phyloP scores from a whole-genome alignment of 2,888 invertebrate genomes.

The Linnaemya tessellans region DNA sequence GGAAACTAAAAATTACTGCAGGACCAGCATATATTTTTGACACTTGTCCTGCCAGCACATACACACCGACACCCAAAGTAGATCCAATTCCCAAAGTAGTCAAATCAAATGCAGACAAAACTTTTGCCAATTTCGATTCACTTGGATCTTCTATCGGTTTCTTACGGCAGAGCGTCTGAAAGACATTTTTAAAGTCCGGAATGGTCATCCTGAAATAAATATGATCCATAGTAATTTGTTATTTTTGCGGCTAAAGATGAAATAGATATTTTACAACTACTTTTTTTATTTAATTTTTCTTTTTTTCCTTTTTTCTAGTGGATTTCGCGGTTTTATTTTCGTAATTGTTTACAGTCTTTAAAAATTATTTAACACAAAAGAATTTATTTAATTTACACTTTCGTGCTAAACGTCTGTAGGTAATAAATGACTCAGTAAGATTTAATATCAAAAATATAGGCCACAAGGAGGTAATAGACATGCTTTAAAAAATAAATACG shows the following conservation, averaged over 20 bases:
- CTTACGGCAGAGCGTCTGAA: constrained; percentile 82
- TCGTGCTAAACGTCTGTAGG: constrained; percentile 39
- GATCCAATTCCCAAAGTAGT: constrained; percentile 92
- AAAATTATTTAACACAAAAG: constrained; percentile 25
- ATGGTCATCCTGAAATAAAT: constrained; percentile 76
- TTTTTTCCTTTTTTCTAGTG: neutral
- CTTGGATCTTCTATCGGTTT: constrained; percentile 82
- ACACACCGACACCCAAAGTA: constrained; percentile 95
- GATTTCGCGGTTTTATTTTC: constrained; percentile 45
- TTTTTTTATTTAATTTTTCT: neutral
- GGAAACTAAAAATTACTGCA: constrained; percentile 92
- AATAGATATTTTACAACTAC: neutral
- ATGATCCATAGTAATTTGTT: neutral
- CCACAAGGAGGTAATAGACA: constrained; percentile 13
- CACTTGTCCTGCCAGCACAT: constrained; percentile 93
- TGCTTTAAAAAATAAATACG: neutral
- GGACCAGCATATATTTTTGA: constrained; percentile 93
- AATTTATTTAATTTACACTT: constrained; percentile 61
- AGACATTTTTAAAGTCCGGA: constrained; percentile 75
- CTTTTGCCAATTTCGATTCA: constrained; percentile 86
- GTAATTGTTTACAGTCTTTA: constrained; percentile 31
- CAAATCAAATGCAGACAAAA: constrained; percentile 91
- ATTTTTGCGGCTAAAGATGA: constrained; percentile 22
- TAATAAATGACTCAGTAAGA: constrained; percentile 43
- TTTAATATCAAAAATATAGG: constrained; percentile 29